Evolutionary conservation across 2,888 invertebrate species (phyloP), one percentile per base, ranked within the genome.

Genomic region (Halocaridina rubra): DNA sequence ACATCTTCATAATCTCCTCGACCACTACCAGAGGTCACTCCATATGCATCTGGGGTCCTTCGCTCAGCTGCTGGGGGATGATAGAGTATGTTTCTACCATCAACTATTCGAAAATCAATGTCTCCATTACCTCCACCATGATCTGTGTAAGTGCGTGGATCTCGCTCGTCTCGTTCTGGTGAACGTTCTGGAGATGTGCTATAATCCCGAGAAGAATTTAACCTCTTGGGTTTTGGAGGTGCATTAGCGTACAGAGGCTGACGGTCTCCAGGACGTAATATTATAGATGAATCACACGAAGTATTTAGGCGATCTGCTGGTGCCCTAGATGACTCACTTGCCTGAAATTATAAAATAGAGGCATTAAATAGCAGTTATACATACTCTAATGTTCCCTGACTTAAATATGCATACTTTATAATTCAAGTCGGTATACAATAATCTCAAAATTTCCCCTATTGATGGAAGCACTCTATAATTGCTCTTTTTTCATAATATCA

Each of bases 161-260:
- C 88, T 24, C 87, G 76, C 22, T 77, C 81, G 53, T 87, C 79
- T 53, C 88, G 81, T 27, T 95, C 95, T 57, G 94, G 94, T 89
- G 95, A 94, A 0, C 95, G 94, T 3, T 95, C 95, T 69, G 94
- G 89, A 3, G 90, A 89, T 29, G 89, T 88, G 33, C 88, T 88
- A 69, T 87, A 88, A 72, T 90, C 89, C 1, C 89, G 87, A 24
- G 93, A 93, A 89, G 95, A 95, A 88, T 94, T 95, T 46, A 95
- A 93, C 79, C 96, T 93, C 90, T 96, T 92, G 0, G 97, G 96
- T 90, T 97, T 97, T 0, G 97, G 96, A 13, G 96, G 96, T 2
- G 97, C 96, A 91, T 97, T 97, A 0, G 96, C 96, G 90, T 97
- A 97, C 0, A 96, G 93, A 0, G 96, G 96, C 89, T 95, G 95